Evolutionary conservation across 2,113 vertebrate genomes (phyloP).

Genomic region (Galbula dea): DNA sequence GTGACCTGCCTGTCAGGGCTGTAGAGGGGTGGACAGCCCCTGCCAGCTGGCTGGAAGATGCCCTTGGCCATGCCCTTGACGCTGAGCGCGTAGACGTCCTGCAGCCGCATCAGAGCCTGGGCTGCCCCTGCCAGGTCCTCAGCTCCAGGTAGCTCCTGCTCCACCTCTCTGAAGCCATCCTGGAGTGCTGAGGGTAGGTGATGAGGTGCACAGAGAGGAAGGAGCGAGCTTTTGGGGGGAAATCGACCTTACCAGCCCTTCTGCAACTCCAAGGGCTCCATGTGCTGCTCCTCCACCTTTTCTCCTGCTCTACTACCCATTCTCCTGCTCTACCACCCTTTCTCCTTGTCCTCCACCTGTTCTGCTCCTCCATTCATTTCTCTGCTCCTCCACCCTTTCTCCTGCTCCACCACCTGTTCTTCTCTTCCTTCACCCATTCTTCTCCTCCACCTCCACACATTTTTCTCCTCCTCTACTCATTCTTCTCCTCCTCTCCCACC

Average conservation of each 20-base stretch:
- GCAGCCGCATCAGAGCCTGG: slow-evolving; percentile 85
- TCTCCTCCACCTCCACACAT: rapidly evolving
- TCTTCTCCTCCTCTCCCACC: background rate
- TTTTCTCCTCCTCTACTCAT: rapidly evolving
- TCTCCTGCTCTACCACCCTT: background rate
- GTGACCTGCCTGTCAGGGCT: slow-evolving; percentile 65
- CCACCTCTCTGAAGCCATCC: slow-evolving; percentile 73
- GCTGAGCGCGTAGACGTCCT: slow-evolving; percentile 87
- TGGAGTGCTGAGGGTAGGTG: slow-evolving; percentile 75
- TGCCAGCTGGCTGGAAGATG: slow-evolving; percentile 73
- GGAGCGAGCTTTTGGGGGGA: background rate
- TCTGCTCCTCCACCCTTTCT: background rate
- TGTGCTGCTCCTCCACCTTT: background rate
- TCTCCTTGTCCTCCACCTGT: background rate
- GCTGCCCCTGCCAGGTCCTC: slow-evolving; percentile 90
- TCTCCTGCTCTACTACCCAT: too few species aligned
- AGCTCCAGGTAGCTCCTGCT: slow-evolving; percentile 77
- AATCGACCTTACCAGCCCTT: rapidly evolving
- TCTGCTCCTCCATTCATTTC: background rate
- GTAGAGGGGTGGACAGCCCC: slow-evolving; percentile 65
- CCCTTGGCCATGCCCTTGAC: slow-evolving; percentile 81
- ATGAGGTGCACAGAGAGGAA: rapidly evolving
- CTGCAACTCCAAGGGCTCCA: rapidly evolving
- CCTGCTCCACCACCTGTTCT: background rate
- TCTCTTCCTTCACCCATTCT: background rate